Conservation (phyloP, 2,113 vertebrate genomes). For the Coptodon bakossiorum region DNA sequence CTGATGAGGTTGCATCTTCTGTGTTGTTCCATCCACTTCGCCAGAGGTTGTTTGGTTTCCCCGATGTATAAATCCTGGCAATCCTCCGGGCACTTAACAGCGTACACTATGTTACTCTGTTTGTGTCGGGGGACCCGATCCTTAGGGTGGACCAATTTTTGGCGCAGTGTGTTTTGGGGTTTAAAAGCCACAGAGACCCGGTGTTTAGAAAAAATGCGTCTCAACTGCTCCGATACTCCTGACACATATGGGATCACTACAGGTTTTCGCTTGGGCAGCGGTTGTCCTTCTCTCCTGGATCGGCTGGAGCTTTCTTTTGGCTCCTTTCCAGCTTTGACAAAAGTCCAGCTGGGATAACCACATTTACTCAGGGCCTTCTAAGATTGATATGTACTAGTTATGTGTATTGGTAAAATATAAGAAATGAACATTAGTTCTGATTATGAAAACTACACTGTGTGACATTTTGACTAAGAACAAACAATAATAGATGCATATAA, state of each 20-base stretch:
- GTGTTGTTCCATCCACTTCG: fast-evolving
- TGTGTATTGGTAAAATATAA: background rate
- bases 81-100: too few species aligned
- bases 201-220: fast-evolving
- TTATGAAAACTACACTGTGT: background rate
- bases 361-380: background rate
- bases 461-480: background rate
- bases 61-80: too few species aligned
- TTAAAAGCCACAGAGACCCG: fast-evolving
- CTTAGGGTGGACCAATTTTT: background rate
- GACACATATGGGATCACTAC: fast-evolving
- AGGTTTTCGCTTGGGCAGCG: fast-evolving
- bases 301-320: background rate
- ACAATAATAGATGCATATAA: background rate
- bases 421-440: background rate
- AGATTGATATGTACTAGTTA: background rate
- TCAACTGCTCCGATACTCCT: background rate
- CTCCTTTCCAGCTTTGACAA: background rate
- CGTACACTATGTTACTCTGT: too few species aligned
- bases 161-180: fast-evolving
- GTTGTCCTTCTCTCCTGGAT: fast-evolving
- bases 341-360: background rate
- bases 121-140: too few species aligned
- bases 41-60: too few species aligned
- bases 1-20: fast-evolving